Evolutionary conservation across 2,888 invertebrate genomes (phyloP).

Genomic region (Cantharis rufa): DNA sequence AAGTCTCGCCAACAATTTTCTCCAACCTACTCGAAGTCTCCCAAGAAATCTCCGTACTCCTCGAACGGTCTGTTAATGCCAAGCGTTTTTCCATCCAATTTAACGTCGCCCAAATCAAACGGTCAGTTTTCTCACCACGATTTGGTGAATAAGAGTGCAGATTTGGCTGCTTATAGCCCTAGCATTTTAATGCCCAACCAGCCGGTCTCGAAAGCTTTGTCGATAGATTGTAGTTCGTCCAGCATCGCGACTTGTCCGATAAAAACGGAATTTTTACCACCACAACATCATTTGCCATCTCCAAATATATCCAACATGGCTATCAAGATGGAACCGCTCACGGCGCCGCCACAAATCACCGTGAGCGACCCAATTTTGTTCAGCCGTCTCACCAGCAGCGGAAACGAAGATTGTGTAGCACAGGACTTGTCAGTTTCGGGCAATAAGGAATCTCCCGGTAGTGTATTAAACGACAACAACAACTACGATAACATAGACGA

Average conservation of each 20-base stretch:
- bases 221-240: background rate
- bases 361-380: background rate
- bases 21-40: background rate
- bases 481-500: slow-evolving; percentile 19
- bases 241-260: background rate
- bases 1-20: background rate
- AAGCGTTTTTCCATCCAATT: background rate
- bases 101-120: background rate
- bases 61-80: background rate
- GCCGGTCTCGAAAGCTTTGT: background rate
- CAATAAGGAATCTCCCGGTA: background rate
- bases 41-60: background rate
- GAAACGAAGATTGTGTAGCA: background rate
- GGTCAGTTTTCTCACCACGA: background rate
- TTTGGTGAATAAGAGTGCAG: background rate
- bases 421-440: background rate
- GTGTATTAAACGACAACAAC: background rate
- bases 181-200: background rate
- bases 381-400: slow-evolving; percentile 16
- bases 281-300: background rate
- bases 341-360: background rate
- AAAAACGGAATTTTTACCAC: background rate
- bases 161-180: background rate
- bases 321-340: background rate
- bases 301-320: background rate